A percentile compares a stretch with the other conserved stretches of the same genome.
These are phyloP conservation scores for Thereuonema tuberculata DNA, from an alignment of 1,140 invertebrate species.

Conservation along the genomic window DNA sequence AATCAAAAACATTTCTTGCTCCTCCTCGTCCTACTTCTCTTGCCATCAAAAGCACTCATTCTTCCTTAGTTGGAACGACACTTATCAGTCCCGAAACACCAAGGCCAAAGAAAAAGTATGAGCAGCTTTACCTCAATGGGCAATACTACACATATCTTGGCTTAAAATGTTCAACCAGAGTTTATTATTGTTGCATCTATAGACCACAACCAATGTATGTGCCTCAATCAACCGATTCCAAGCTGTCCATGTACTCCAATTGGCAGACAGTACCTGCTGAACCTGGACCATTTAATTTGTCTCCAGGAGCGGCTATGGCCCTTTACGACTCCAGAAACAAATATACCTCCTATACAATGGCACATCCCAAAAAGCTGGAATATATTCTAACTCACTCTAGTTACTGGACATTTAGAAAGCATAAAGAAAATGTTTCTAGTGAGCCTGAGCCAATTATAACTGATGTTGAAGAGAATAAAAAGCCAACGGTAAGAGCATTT, in stretches of 20 bases:
- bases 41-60: constrained; percentile 51
- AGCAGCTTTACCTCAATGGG: constrained; percentile 67
- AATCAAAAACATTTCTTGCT: constrained; percentile 4
- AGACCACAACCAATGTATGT: constrained; percentile 91
- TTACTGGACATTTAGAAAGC: constrained; percentile 27
- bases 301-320: constrained; percentile 47
- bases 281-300: constrained; percentile 53
- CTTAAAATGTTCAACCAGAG: constrained; percentile 73
- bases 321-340: constrained; percentile 31
- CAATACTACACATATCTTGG: constrained; percentile 85
- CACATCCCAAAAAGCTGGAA: constrained; percentile 18
- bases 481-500: no score
- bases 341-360: constrained; percentile 18
- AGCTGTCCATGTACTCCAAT: constrained; percentile 94
- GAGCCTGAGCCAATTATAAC: not conserved
- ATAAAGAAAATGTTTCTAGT: not conserved
- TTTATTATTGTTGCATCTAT: constrained; percentile 80
- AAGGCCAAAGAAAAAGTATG: constrained; percentile 68
- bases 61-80: constrained; percentile 25
- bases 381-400: constrained; percentile 31
- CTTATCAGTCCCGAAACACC: constrained; percentile 71
- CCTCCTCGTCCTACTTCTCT: constrained; percentile 54
- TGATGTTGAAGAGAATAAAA: not conserved
- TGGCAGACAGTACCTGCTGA: constrained; percentile 63
- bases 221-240: constrained; percentile 52